A percentile compares a stretch with the other conserved stretches of the same genome.
Conservation (phyloP, 2,113 vertebrate genomes). For the Grallaria varia region DNA sequence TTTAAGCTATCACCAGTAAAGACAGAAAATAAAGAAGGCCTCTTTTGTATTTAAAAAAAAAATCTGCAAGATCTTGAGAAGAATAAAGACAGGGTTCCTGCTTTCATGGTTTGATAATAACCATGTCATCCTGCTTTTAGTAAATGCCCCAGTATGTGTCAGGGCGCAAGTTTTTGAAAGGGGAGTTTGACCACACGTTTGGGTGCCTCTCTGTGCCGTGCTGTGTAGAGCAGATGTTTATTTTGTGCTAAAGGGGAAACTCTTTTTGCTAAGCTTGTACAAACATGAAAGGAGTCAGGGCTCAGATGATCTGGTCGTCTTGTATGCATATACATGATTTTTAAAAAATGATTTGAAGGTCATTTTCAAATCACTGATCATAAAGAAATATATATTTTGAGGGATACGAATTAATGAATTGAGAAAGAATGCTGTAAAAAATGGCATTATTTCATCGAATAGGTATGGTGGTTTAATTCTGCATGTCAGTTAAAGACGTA, state of each 20-base stretch:
- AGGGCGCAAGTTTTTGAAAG: constrained; percentile 84
- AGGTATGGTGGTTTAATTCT: constrained; percentile 86
- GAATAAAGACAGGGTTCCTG: constrained; percentile 80
- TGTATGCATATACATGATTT: constrained; percentile 80
- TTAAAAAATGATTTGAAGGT: constrained; percentile 72
- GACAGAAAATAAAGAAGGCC: constrained; percentile 81
- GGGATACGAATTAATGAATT: constrained; percentile 73
- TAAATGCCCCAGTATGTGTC: constrained; percentile 83
- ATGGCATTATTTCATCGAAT: constrained; percentile 82
- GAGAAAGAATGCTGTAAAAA: constrained; percentile 78
- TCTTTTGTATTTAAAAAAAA: constrained; percentile 79
- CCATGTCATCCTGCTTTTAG: constrained; percentile 86
- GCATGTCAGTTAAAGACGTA: constrained; percentile 83
- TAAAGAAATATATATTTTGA: constrained; percentile 73
- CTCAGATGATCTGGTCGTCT: constrained; percentile 85
- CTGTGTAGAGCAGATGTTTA: constrained; percentile 88
- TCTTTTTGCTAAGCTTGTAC: constrained; percentile 85
- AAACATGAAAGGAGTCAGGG: constrained; percentile 85
- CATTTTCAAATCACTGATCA: constrained; percentile 72
- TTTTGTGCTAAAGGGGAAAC: constrained; percentile 87
- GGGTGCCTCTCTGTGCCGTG: constrained; percentile 81
- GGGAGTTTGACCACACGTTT: constrained; percentile 84
- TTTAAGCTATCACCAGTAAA: constrained; percentile 83
- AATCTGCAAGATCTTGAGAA: constrained; percentile 82
- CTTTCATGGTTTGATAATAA: constrained; percentile 85